These are phyloP conservation scores for Gorsachius magnificus DNA, from an alignment of 2,797 vertebrate genomes.

Conservation along the genomic window DNA sequence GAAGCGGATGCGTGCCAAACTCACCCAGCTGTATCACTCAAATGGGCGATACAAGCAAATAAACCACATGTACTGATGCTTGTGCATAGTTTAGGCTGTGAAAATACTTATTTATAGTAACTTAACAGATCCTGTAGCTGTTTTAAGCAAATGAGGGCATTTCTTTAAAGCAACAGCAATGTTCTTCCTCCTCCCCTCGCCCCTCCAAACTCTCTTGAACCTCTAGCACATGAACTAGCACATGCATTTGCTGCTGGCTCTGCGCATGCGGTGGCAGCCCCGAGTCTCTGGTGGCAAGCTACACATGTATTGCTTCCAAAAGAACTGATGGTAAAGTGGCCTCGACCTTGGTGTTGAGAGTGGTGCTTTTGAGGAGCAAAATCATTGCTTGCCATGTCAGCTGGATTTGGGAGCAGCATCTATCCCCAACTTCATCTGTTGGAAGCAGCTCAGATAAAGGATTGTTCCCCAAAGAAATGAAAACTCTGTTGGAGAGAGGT, in stretches of 20 bases:
- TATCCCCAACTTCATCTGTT: neutral
- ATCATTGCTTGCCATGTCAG: neutral
- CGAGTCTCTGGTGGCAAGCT: neutral
- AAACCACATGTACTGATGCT: neutral
- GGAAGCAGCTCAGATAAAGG: neutral
- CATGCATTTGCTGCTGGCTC: neutral
- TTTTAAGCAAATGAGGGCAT: neutral
- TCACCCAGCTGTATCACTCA: neutral
- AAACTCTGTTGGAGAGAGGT: neutral
- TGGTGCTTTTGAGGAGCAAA: neutral
- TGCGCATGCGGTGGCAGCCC: fast-evolving
- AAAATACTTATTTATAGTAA: neutral
- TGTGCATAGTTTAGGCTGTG: neutral
- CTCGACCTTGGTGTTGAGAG: neutral
- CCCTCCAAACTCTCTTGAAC: neutral
- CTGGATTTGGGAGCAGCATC: neutral
- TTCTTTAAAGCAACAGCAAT: neutral
- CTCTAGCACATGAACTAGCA: neutral
- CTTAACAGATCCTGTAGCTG: neutral
- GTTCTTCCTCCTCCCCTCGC: neutral
- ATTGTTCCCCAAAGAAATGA: neutral
- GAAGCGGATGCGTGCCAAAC: neutral
- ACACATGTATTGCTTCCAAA: neutral
- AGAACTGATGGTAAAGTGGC: neutral
- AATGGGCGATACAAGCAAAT: neutral